These are phyloP conservation scores for Dendrolimus pini DNA, from an alignment of 2,888 invertebrate genomes.

Conservation along the genomic window DNA sequence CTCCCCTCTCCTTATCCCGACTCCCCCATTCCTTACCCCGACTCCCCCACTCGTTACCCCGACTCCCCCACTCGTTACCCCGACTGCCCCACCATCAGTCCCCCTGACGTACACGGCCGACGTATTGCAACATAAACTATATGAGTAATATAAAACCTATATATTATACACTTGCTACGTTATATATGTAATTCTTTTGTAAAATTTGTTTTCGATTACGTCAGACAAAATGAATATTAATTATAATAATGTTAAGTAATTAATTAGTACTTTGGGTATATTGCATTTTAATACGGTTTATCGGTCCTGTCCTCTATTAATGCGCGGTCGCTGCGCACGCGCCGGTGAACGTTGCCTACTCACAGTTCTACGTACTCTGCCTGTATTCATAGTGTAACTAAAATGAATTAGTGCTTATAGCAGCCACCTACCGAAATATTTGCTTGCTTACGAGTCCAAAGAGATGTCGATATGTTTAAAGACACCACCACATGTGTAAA, in stretches of 20 bases:
- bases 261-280: constrained; percentile 63
- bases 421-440: too few species aligned
- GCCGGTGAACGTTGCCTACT: constrained; percentile 8
- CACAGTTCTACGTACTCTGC: too few species aligned
- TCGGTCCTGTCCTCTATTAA: constrained; percentile 41
- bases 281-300: constrained; percentile 49
- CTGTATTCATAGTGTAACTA: too few species aligned
- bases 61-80: not conserved
- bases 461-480: too few species aligned
- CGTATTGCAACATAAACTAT: not conserved
- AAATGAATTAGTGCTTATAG: too few species aligned
- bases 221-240: constrained; percentile 19
- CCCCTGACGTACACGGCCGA: not conserved
- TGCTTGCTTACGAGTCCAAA: too few species aligned
- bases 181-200: constrained; percentile 64
- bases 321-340: constrained; percentile 1
- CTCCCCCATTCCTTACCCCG: not conserved
- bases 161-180: constrained; percentile 30
- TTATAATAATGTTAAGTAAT: constrained; percentile 60
- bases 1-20: not conserved
- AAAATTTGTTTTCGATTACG: constrained; percentile 66
- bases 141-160: constrained; percentile 48
- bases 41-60: not conserved
- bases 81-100: not conserved
- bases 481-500: too few species aligned